Evolutionary conservation across 92 coral and sea anemone species (phyloP).

Genomic region (Porites divaricata): DNA sequence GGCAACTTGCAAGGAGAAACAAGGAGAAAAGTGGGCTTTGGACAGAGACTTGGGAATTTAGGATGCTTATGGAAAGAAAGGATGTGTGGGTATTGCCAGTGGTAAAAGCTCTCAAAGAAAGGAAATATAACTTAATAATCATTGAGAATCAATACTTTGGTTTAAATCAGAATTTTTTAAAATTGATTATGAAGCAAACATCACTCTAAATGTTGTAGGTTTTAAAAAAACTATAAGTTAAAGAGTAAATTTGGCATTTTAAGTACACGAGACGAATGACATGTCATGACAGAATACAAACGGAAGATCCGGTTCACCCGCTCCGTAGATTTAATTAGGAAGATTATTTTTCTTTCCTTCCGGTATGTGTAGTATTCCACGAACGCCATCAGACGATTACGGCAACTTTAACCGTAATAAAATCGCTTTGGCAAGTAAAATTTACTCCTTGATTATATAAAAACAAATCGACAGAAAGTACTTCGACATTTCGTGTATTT

Average conservation of each 20-base stretch:
- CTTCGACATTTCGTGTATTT: not conserved
- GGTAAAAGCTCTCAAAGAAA: not conserved
- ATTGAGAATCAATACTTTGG: not conserved
- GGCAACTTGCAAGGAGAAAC: too few species aligned
- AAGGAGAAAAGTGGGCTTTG: too few species aligned
- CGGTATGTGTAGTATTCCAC: slow-evolving; percentile 35
- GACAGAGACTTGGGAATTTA: too few species aligned
- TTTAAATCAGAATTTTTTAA: not conserved
- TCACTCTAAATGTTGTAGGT: too few species aligned
- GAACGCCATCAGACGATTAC: slow-evolving; percentile 6
- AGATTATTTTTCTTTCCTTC: slow-evolving; percentile 32
- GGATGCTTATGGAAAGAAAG: not conserved
- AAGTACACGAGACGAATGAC: not conserved
- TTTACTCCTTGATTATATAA: not conserved
- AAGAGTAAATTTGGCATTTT: too few species aligned
- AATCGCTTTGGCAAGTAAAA: not conserved
- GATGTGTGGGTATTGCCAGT: not conserved
- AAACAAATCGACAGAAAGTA: not conserved
- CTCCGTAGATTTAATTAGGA: slow-evolving; percentile 15
- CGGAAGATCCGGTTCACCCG: not conserved
- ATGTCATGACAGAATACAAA: not conserved
- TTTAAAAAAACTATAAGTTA: too few species aligned
- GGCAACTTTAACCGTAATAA: not conserved
- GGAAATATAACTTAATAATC: not conserved
- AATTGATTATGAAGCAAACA: too few species aligned